Conservation (phyloP, 30 jellyfish, hydroid and myxozoan species). For the Aurelia sp. region DNA sequence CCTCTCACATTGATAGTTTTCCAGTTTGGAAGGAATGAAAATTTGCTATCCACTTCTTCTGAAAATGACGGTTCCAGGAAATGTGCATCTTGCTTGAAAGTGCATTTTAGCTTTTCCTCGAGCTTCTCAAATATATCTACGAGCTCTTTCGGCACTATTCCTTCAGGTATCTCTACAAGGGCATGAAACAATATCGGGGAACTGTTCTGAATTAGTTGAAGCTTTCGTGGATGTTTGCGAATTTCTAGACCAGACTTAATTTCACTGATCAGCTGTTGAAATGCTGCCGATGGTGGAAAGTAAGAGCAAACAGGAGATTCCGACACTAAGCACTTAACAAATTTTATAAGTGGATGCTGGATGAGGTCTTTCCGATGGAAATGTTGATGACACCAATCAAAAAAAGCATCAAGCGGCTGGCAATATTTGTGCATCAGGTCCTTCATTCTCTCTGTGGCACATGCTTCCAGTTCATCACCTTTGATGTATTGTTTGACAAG, state of each 20-base stretch:
- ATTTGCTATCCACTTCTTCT: neutral
- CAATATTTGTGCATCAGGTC: no score
- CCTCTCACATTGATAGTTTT: slow-evolving; percentile 5
- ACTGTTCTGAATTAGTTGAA: neutral
- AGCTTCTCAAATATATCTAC: neutral
- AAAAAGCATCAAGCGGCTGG: neutral
- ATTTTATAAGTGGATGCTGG: neutral
- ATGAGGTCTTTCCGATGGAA: neutral
- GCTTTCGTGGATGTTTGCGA: neutral
- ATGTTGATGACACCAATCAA: slow-evolving; percentile 1
- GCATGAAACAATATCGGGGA: neutral
- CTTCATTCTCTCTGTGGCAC: neutral
- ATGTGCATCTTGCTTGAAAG: neutral
- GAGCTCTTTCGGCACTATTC: neutral
- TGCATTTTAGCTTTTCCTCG: neutral
- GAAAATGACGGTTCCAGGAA: neutral
- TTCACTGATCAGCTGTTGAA: no score
- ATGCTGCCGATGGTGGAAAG: slow-evolving; percentile 6
- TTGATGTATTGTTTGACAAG: neutral
- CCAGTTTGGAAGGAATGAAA: slow-evolving; percentile 20
- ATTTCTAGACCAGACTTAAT: neutral
- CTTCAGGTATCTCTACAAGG: neutral
- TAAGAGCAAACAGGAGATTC: slow-evolving; percentile 4
- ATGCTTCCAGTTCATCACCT: neutral
- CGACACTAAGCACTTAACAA: neutral